phyloP scores from a whole-genome alignment of 2,113 vertebrate genomes.

The Caranx melampygus region DNA sequence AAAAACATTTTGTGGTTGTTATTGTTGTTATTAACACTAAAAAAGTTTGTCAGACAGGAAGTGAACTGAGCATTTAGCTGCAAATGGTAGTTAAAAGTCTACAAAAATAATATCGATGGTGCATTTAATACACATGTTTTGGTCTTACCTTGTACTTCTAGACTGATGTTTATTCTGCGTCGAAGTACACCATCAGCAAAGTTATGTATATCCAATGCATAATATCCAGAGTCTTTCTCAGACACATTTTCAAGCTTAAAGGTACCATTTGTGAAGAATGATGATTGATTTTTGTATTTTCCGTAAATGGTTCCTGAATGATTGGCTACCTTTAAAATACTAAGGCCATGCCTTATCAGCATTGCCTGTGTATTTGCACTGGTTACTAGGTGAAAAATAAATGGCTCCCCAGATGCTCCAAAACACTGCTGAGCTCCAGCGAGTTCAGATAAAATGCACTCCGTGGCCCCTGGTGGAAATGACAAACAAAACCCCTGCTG shows the following conservation, averaged over 20 bases:
- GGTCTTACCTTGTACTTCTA: slow-evolving; percentile 40
- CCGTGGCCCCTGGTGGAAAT: neutral
- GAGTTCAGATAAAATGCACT: neutral
- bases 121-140: too few species aligned
- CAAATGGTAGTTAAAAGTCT: too few species aligned
- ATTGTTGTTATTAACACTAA: too few species aligned
- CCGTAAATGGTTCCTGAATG: too few species aligned
- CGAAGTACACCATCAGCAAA: fast-evolving
- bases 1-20: too few species aligned
- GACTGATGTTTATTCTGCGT: neutral
- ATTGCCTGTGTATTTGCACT: neutral
- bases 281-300: neutral
- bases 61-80: too few species aligned
- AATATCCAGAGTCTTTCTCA: slow-evolving; percentile 34
- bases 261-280: neutral
- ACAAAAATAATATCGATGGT: too few species aligned
- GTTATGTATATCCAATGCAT: neutral
- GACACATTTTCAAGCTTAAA: neutral
- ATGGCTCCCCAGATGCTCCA: slow-evolving; percentile 11
- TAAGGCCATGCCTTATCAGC: neutral
- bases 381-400: slow-evolving; percentile 4
- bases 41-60: too few species aligned
- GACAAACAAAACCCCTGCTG: too few species aligned
- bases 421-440: slow-evolving; percentile 7
- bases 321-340: neutral